Conservation (phyloP, 2,888 invertebrate genomes). For the Pyrrhosoma nymphula region DNA sequence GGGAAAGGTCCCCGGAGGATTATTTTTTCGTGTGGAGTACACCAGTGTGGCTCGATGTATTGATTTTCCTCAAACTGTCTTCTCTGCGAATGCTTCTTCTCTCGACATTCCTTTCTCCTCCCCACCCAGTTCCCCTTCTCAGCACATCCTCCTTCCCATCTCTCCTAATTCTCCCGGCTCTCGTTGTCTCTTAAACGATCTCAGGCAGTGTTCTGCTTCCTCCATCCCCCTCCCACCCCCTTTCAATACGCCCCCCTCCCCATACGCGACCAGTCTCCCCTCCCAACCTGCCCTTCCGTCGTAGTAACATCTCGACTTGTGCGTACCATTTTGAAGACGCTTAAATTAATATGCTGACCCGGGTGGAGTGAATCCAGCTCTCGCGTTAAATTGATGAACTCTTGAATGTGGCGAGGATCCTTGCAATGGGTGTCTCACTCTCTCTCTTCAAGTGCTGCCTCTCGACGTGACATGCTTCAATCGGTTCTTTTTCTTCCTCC, state of each 20-base stretch:
- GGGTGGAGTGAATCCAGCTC: background rate
- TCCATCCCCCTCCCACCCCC: background rate
- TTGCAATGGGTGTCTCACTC: background rate
- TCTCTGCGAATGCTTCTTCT: conserved; percentile 17
- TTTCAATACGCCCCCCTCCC: background rate
- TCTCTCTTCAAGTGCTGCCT: background rate
- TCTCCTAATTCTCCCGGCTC: conserved; percentile 1
- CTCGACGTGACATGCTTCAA: background rate
- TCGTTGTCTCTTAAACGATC: background rate
- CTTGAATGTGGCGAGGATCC: background rate
- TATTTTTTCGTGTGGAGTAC: background rate
- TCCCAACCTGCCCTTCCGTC: background rate
- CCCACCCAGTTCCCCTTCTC: background rate
- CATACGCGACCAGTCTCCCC: too few species aligned
- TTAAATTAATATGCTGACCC: background rate
- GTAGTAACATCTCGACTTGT: background rate
- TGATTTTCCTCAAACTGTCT: conserved; percentile 59
- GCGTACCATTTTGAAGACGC: background rate
- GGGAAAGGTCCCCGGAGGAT: background rate
- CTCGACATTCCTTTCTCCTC: conserved; percentile 10
- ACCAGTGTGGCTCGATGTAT: conserved; percentile 53
- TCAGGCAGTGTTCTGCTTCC: background rate
- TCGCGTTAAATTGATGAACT: background rate
- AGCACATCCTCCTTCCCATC: background rate
- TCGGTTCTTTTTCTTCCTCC: background rate